A percentile compares a stretch with the other conserved stretches of the same genome.
Conservation (phyloP, 2,888 invertebrate genomes). For the Brachyptera putata region DNA sequence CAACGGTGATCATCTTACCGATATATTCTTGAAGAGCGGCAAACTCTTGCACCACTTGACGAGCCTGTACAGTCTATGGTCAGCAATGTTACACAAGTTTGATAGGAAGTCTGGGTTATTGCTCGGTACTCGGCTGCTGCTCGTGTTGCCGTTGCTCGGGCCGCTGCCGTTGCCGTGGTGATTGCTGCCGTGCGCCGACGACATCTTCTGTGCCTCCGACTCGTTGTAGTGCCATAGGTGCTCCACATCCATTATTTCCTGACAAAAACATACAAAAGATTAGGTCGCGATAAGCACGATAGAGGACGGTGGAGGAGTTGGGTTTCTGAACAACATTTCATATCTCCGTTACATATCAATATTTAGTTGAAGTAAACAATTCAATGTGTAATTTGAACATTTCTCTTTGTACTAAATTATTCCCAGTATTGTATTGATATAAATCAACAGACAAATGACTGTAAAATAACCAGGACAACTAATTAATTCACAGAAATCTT, state of each 20-base stretch:
- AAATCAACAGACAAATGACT: too few relatives aligned
- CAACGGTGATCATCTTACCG: too few relatives aligned
- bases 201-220: conserved; percentile 48
- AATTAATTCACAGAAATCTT: too few relatives aligned
- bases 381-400: too few relatives aligned
- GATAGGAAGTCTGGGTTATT: conserved; percentile 81
- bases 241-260: conserved; percentile 96
- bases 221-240: conserved; percentile 94
- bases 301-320: too few relatives aligned
- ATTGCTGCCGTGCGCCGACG: conserved; percentile 39
- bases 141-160: conserved; percentile 23
- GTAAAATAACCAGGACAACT: too few relatives aligned
- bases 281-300: too few relatives aligned
- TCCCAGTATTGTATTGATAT: too few relatives aligned
- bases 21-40: conserved; percentile 93
- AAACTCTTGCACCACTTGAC: conserved; percentile 98
- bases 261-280: conserved; percentile 32
- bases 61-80: conserved; percentile 92
- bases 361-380: too few relatives aligned
- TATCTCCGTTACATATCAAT: too few relatives aligned
- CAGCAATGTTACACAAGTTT: conserved; percentile 89
- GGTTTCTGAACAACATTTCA: too few relatives aligned
- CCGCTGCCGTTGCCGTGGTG: conserved; percentile 12
- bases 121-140: conserved; percentile 40
- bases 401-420: too few relatives aligned